Evolutionary conservation across 1,140 invertebrate species (phyloP).

Genomic region (Bombyx mandarina): DNA sequence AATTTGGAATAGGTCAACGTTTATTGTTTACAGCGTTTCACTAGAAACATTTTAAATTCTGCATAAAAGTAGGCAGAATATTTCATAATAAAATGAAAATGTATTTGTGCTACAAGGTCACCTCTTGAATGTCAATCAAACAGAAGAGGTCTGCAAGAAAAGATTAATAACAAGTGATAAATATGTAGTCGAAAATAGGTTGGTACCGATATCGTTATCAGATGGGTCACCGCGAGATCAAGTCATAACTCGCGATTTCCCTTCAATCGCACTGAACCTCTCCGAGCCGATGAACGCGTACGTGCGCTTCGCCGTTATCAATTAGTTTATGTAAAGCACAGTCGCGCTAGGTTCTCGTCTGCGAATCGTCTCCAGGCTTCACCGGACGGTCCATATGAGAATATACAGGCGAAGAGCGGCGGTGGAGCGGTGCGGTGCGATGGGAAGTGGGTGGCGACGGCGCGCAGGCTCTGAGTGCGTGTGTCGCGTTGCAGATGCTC

Average conservation of each 20-base stretch:
- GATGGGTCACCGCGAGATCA: conserved; percentile 46
- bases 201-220: conserved; percentile 44
- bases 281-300: conserved; percentile 38
- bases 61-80: too few species aligned
- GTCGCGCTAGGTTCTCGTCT: conserved; percentile 20
- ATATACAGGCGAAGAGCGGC: conserved; percentile 24
- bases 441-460: conserved; percentile 47
- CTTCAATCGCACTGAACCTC: conserved; percentile 62
- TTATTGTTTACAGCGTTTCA: too few species aligned
- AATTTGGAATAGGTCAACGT: too few species aligned
- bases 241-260: conserved; percentile 44
- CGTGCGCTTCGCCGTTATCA: conserved; percentile 23
- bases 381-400: conserved; percentile 19
- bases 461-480: conserved; percentile 46
- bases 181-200: conserved; percentile 38
- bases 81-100: too few species aligned
- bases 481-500: conserved; percentile 60
- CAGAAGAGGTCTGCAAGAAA: conserved; percentile 6
- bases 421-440: conserved; percentile 54
- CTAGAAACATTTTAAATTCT: too few species aligned
- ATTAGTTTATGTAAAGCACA: conserved; percentile 14
- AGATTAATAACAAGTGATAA: background rate
- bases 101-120: too few species aligned
- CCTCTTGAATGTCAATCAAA: background rate
- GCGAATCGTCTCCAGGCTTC: conserved; percentile 18